Percentiles rank a stretch among this genome's conserved stretches.
Conservation (phyloP, 2,888 invertebrate genomes). For the Callinectes sapidus region DNA sequence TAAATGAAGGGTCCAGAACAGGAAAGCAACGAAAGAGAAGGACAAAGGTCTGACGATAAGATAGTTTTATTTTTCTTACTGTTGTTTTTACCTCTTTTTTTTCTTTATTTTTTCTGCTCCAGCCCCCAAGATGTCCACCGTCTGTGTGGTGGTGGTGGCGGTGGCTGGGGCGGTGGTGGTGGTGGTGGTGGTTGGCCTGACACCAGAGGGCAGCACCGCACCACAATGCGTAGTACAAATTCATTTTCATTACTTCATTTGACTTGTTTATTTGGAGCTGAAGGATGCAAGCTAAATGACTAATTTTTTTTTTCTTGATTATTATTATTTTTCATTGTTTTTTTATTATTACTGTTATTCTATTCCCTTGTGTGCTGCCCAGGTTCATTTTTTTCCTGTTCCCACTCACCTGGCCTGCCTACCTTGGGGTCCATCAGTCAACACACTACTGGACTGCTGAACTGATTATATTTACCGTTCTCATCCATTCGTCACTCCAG, state of each 20-base stretch:
- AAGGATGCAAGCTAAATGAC: slow-evolving; percentile 19
- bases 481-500: neutral
- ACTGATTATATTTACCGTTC: too few species aligned
- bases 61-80: neutral
- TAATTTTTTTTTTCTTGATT: slow-evolving; percentile 34
- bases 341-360: neutral
- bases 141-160: neutral
- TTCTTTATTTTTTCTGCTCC: neutral
- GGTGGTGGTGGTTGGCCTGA: neutral
- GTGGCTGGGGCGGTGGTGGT: neutral
- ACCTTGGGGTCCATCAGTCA: too few species aligned
- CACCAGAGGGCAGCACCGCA: slow-evolving; percentile 13
- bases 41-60: neutral
- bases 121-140: neutral
- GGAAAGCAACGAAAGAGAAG: neutral
- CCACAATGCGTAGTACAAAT: slow-evolving; percentile 23
- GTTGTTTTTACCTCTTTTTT: neutral
- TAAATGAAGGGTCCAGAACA: neutral
- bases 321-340: slow-evolving; percentile 9
- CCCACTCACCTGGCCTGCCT: neutral
- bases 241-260: neutral
- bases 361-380: neutral
- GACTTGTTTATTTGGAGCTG: neutral
- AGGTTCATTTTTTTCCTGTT: neutral
- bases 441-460: too few species aligned